phyloP scores from a whole-genome alignment of 2,888 invertebrate genomes.

The Watsonalla cultraria region DNA sequence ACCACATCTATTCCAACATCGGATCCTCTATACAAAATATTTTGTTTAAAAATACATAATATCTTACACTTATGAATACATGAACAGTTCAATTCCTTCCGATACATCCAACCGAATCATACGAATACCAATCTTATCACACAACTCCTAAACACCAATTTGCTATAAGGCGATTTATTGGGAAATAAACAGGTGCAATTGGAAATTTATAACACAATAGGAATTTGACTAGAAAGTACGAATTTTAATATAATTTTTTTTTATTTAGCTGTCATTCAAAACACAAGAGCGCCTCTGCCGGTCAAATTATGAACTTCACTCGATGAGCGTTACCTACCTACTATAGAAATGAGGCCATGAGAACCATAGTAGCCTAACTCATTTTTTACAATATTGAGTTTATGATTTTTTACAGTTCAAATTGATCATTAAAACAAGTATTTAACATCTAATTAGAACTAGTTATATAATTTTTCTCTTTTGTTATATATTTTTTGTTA shows the following conservation, averaged over 20 bases:
- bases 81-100: conserved; percentile 35
- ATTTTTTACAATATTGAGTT: no score
- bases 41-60: conserved; percentile 38
- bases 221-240: conserved; percentile 30
- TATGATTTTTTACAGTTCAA: no score
- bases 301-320: no score
- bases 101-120: conserved; percentile 2
- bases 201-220: background rate
- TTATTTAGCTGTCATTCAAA: no score
- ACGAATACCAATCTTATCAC: background rate
- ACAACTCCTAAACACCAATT: background rate
- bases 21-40: conserved; percentile 60
- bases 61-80: conserved; percentile 24
- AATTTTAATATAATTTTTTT: conserved; percentile 7
- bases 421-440: no score
- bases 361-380: no score
- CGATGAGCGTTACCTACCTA: no score
- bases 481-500: no score
- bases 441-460: no score
- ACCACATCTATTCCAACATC: conserved; percentile 46
- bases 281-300: no score
- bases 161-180: background rate
- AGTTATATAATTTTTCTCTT: no score
- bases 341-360: no score
- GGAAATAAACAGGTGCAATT: background rate